A percentile compares a stretch with the other conserved stretches of the same genome.
phyloP scores from a whole-genome alignment of 1,140 invertebrate genomes.

The Drosophila setifemur region DNA sequence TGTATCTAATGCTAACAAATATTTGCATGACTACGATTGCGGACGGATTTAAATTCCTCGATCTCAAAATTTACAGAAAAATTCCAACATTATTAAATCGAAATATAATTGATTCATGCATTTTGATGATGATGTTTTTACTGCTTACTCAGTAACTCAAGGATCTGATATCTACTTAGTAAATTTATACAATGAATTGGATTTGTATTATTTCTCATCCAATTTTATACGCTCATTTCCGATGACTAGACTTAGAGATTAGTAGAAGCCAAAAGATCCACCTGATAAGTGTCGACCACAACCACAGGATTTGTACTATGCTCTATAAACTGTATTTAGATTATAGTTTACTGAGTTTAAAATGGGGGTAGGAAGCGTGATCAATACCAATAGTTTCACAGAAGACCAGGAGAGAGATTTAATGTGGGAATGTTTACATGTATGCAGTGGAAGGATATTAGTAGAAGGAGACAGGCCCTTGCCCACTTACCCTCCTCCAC shows the following conservation, averaged over 20 bases:
- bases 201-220: neutral
- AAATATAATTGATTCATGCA: constrained; percentile 16
- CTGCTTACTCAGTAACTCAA: neutral
- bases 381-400: constrained; percentile 36
- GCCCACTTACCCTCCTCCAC: constrained; percentile 77
- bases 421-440: constrained; percentile 31
- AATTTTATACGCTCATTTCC: neutral
- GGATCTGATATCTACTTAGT: constrained; percentile 3
- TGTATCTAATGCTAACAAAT: no score
- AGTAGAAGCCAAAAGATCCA: constrained; percentile 47
- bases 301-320: constrained; percentile 31
- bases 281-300: constrained; percentile 31
- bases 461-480: neutral
- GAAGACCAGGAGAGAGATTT: constrained; percentile 9
- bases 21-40: no score
- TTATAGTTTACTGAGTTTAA: constrained; percentile 13
- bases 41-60: no score
- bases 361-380: constrained; percentile 29
- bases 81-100: no score
- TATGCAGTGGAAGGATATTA: constrained; percentile 8
- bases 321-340: constrained; percentile 2
- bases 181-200: neutral
- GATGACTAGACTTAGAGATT: constrained; percentile 31
- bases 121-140: neutral
- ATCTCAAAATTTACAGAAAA: no score